A percentile compares a stretch with the other conserved stretches of the same genome.
These are phyloP conservation scores for Plagodis pulveraria DNA, from an alignment of 2,888 invertebrate genomes.

Conservation along the genomic window DNA sequence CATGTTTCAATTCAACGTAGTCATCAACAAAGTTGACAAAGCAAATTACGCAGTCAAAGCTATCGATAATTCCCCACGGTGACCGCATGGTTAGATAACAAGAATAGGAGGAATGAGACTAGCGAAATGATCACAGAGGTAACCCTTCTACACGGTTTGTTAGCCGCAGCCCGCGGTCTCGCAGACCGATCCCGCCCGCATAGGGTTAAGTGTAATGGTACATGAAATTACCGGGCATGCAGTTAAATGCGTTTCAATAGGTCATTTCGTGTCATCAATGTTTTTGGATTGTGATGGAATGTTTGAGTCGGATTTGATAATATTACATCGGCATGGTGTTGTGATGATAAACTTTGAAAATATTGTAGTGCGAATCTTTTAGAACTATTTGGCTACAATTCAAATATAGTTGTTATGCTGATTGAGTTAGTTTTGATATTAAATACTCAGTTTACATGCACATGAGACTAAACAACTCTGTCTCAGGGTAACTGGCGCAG, in stretches of 20 bases:
- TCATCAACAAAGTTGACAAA: slow-evolving; percentile 25
- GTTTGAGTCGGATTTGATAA: slow-evolving; percentile 2
- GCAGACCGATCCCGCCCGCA: slow-evolving; percentile 37
- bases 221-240: slow-evolving; percentile 68
- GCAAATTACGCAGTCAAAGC: slow-evolving; percentile 39
- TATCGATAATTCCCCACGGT: slow-evolving; percentile 42
- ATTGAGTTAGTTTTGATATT: no score
- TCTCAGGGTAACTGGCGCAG: no score
- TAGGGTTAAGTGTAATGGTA: slow-evolving; percentile 65
- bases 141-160: slow-evolving; percentile 81
- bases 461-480: no score
- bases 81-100: slow-evolving; percentile 59
- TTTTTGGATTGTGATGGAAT: slow-evolving; percentile 30
- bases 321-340: no score
- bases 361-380: no score
- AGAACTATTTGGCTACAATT: no score
- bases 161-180: slow-evolving; percentile 48
- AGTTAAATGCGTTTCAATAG: slow-evolving; percentile 68
- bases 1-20: slow-evolving; percentile 1
- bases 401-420: no score
- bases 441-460: no score
- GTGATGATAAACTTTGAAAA: no score
- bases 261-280: slow-evolving; percentile 62
- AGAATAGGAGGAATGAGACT: slow-evolving; percentile 71
- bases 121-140: slow-evolving; percentile 65